Evolutionary conservation across 1,140 invertebrate genomes (phyloP).

Genomic region (Leptopilina boulardi): DNA sequence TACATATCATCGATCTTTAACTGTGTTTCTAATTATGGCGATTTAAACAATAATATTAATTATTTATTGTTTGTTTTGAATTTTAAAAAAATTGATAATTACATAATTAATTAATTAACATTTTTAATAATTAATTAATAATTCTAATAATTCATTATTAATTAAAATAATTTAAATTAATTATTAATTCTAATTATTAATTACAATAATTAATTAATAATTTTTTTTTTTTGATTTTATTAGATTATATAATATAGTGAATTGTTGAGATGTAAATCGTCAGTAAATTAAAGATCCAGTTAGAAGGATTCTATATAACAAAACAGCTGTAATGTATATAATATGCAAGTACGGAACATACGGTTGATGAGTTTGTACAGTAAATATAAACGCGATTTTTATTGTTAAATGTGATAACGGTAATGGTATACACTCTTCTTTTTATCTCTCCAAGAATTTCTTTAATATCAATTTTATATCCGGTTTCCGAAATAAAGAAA

Average conservation of each 20-base stretch:
- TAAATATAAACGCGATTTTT: neutral
- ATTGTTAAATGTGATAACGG: neutral
- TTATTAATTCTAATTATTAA: too few relatives aligned
- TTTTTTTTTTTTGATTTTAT: too few relatives aligned
- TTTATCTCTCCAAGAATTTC: neutral
- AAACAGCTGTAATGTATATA: neutral
- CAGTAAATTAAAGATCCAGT: neutral
- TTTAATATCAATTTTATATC: neutral
- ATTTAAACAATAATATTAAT: too few relatives aligned
- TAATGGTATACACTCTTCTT: neutral
- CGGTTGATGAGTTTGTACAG: neutral
- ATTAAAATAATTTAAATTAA: too few relatives aligned
- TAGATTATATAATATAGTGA: neutral
- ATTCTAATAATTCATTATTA: too few relatives aligned
- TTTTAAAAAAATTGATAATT: too few relatives aligned
- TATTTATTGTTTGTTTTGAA: too few relatives aligned
- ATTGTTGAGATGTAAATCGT: neutral
- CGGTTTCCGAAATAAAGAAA: conserved; percentile 10
- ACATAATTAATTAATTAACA: too few relatives aligned
- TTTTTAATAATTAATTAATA: too few relatives aligned
- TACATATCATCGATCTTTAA: neutral
- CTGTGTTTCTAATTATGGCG: neutral
- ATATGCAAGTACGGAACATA: neutral
- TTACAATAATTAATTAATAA: too few relatives aligned
- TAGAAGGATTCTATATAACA: neutral